phyloP scores from a whole-genome alignment of 2,888 invertebrate genomes.

The Ophion slaviceki region DNA sequence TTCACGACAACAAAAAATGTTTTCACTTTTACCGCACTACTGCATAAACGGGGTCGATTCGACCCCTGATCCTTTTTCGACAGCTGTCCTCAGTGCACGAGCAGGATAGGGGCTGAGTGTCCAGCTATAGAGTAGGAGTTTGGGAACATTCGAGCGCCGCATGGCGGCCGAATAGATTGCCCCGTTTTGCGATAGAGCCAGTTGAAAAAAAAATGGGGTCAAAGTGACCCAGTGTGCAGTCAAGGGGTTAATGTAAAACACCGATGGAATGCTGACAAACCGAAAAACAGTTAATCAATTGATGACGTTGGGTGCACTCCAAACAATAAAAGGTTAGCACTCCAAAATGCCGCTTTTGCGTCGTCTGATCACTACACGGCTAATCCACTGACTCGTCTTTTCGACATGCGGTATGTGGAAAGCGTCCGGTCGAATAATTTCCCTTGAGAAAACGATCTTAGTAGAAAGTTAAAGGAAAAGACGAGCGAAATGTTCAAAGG shows the following conservation, averaged over 20 bases:
- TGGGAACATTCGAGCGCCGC: no score
- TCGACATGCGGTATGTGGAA: constrained; percentile 9
- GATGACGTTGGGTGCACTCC: background rate
- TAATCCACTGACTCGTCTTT: constrained; percentile 30
- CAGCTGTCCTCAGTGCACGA: no score
- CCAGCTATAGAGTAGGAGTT: no score
- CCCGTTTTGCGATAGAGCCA: no score
- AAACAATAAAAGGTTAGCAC: background rate
- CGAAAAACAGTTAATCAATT: background rate
- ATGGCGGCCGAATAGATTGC: no score
- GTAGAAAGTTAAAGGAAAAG: background rate
- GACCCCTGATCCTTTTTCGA: no score
- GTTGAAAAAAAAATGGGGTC: no score
- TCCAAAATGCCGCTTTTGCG: background rate
- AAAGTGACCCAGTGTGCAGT: no score
- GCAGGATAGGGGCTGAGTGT: no score
- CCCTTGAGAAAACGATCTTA: constrained; percentile 47
- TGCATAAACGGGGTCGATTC: no score
- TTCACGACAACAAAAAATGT: no score
- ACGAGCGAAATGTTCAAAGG: constrained; percentile 34
- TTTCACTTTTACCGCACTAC: no score
- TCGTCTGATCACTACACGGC: constrained; percentile 6
- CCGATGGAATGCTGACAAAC: background rate
- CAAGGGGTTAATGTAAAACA: background rate
- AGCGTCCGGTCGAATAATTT: constrained; percentile 43